Percentiles rank a stretch among this genome's conserved stretches.
Evolutionary conservation across 2,797 vertebrate genomes (phyloP).

Genomic region (Phalloptychus januarius): DNA sequence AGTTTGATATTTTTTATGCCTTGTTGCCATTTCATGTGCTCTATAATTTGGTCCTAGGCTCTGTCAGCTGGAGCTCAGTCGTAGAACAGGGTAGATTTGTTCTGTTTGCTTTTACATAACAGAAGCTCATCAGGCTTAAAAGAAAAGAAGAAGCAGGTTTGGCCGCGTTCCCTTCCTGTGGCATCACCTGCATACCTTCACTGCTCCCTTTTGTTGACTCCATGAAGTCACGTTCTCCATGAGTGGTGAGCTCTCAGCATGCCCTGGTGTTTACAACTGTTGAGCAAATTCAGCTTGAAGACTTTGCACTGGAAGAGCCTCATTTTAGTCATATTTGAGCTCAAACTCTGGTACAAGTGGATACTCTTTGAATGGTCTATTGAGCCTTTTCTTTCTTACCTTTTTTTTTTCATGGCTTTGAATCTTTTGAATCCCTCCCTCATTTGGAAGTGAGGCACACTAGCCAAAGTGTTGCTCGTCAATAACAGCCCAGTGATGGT

Average conservation of each 20-base stretch:
- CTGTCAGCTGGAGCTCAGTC: no score
- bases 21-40: background rate
- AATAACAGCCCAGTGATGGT: constrained; percentile 67
- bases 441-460: constrained; percentile 49
- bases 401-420: constrained; percentile 1
- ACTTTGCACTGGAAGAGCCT: constrained; percentile 6
- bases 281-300: constrained; percentile 2
- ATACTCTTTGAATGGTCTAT: constrained; percentile 22
- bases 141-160: constrained; percentile 31
- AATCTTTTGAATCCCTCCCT: constrained; percentile 46
- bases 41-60: background rate
- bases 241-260: background rate
- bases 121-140: constrained; percentile 22
- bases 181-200: constrained; percentile 27
- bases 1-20: background rate
- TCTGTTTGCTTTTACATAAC: background rate
- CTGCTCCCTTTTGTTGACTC: constrained; percentile 13
- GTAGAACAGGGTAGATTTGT: background rate
- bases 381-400: constrained; percentile 30
- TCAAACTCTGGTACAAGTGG: constrained; percentile 7
- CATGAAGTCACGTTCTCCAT: constrained; percentile 47
- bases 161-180: constrained; percentile 6
- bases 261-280: background rate
- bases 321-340: constrained; percentile 9
- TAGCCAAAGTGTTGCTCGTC: constrained; percentile 54